phyloP scores from a whole-genome alignment of 2,888 invertebrate species.

The Coleophora flavipennella region DNA sequence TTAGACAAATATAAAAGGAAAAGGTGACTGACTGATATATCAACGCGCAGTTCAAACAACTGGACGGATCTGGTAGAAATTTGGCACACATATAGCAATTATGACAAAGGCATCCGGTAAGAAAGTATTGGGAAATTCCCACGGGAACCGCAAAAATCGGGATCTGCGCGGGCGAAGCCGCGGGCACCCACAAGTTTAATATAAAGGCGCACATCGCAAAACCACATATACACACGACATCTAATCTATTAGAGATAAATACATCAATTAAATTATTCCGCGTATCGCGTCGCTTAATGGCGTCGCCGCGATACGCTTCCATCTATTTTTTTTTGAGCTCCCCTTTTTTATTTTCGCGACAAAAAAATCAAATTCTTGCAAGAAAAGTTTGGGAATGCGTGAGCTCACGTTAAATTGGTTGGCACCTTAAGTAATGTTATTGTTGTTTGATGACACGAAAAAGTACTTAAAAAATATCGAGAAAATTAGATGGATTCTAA shows the following conservation, averaged over 20 bases:
- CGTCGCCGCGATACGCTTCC: constrained; percentile 26
- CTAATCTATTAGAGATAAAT: constrained; percentile 51
- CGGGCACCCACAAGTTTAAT: too few species aligned
- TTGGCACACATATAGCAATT: too few species aligned
- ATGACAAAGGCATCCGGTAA: too few species aligned
- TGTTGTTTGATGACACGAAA: constrained; percentile 1
- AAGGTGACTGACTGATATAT: too few species aligned
- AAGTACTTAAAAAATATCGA: too few species aligned
- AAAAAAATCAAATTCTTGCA: neutral
- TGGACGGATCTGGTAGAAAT: too few species aligned
- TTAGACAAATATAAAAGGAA: too few species aligned
- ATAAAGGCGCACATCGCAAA: neutral
- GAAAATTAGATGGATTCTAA: too few species aligned
- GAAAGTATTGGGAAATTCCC: too few species aligned
- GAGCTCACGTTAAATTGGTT: constrained; percentile 1
- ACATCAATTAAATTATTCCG: constrained; percentile 64
- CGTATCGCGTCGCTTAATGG: constrained; percentile 43
- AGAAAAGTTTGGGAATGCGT: neutral
- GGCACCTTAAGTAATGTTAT: neutral
- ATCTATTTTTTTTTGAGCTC: constrained; percentile 25
- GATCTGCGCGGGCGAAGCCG: too few species aligned
- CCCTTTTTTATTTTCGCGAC: constrained; percentile 1
- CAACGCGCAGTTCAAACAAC: too few species aligned
- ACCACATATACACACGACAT: constrained; percentile 21
- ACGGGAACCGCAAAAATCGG: too few species aligned